Evolutionary conservation across 1,140 invertebrate genomes (phyloP).

Genomic region (Coptotermes formosanus): DNA sequence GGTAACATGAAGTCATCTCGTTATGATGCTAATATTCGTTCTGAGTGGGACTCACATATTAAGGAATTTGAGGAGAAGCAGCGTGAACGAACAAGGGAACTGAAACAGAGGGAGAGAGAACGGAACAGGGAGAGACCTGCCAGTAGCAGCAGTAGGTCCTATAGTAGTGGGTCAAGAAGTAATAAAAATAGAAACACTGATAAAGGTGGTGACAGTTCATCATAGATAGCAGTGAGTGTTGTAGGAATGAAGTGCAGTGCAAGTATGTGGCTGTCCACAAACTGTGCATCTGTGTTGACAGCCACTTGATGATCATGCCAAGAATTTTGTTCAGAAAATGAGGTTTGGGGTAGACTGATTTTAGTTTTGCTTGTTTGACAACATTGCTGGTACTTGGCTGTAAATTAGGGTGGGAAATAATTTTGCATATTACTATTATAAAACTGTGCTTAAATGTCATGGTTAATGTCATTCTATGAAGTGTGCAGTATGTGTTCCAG

Average conservation of each 20-base stretch:
- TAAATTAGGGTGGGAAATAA: background rate
- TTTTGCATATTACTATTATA: background rate
- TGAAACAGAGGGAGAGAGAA: conserved; percentile 16
- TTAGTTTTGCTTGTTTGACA: background rate
- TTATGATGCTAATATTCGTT: conserved; percentile 20
- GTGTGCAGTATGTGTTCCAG: background rate
- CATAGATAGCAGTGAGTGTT: background rate
- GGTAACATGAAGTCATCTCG: background rate
- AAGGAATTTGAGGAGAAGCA: conserved; percentile 25
- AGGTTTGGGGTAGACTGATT: background rate
- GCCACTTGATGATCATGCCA: background rate
- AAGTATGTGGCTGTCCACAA: background rate
- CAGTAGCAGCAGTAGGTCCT: background rate
- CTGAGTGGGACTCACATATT: conserved; percentile 23
- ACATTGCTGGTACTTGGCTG: background rate
- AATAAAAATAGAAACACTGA: conserved; percentile 25
- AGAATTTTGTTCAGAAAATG: background rate
- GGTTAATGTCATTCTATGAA: too few species aligned
- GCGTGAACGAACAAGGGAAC: conserved; percentile 1
- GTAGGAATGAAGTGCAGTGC: background rate
- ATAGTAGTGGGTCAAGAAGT: conserved; percentile 20
- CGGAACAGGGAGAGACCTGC: conserved; percentile 14
- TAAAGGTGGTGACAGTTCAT: background rate
- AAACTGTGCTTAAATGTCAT: too few species aligned
- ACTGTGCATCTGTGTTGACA: background rate